Base-by-base conservation (phyloP, 2,888 invertebrate genomes). In the Malacosoma neustria region DNA sequence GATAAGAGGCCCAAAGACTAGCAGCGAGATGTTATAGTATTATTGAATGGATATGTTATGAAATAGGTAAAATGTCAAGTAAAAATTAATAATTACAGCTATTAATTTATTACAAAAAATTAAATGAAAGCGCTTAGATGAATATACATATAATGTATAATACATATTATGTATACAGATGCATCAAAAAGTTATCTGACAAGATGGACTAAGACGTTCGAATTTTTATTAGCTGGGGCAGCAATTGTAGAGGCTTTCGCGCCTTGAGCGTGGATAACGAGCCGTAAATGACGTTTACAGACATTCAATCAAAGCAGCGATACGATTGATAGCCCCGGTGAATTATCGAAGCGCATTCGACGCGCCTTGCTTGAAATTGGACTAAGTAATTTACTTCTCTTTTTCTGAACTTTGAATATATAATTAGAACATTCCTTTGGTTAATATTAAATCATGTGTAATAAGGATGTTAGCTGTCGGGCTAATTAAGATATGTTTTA, bases 211-310 rank as follows among this genome's bases (percentile, higher is more conserved):
- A 38, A 14, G 42, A 55, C 54, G 58, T 64, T 72, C 61, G 69
- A 70, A 65, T 57, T 55, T 76, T 76, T 74, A 74, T 72, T 59
- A 59, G 51, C 63, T 60, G 61, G 56, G 49, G 64, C 60, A 53
- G 49, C 22, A 22, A 3, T 22, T 43, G 42, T 46, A 50, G 46
- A 41, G 43, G 40, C 49, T 43, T 63, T 71, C 60, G 60, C 67
- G 60, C 71, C 62, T 55, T 48, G 45, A 65, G 63, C 71, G 70
- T 70, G 68, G 64, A 68, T 76, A 76, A 76, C 77, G 73, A 74
- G 64, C 64, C 49, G 57, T 71, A 64, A 79, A 74, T 66, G 69
- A 68, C 64, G 62, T 61, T 69, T 61, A 67, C 67, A 56, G 60
- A 64, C 69, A 62, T 75, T 76, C 72, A 73, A 74, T 76, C 76